phyloP scores from a whole-genome alignment of 2,888 invertebrate genomes.

The Toxonevra muliebris region DNA sequence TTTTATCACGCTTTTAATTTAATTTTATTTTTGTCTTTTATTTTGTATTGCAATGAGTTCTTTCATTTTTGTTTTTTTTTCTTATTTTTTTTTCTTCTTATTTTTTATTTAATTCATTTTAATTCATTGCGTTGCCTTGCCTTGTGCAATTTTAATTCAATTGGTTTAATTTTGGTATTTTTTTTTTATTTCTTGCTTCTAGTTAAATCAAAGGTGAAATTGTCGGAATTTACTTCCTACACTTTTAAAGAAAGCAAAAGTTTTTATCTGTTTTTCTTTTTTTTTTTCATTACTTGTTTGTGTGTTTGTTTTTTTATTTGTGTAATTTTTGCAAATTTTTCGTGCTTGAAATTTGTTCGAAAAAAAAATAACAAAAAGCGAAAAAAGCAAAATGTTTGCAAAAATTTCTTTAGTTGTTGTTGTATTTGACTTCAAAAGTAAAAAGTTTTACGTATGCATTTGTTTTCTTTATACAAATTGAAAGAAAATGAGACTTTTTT shows the following conservation, averaged over 20 bases:
- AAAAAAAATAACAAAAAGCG: not conserved
- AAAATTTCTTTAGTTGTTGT: too few relatives aligned
- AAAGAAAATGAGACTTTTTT: too few relatives aligned
- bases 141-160: not conserved
- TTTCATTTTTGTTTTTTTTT: not conserved
- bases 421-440: too few relatives aligned
- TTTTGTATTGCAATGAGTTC: not conserved
- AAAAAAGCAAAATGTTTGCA: not conserved
- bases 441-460: too few relatives aligned
- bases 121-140: constrained; percentile 1
- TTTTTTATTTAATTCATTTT: constrained; percentile 1
- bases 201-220: constrained; percentile 25
- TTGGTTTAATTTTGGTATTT: not conserved
- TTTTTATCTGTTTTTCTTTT: constrained; percentile 12
- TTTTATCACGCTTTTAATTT: too few relatives aligned
- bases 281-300: constrained; percentile 12
- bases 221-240: constrained; percentile 30
- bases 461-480: too few relatives aligned
- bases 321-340: constrained; percentile 4
- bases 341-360: too few relatives aligned
- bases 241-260: constrained; percentile 34
- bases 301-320: constrained; percentile 12
- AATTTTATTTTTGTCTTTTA: too few relatives aligned
- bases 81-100: not conserved
- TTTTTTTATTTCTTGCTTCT: constrained; percentile 12